Conservation (phyloP, 2,888 invertebrate genomes). For the Tribolium freemani region DNA sequence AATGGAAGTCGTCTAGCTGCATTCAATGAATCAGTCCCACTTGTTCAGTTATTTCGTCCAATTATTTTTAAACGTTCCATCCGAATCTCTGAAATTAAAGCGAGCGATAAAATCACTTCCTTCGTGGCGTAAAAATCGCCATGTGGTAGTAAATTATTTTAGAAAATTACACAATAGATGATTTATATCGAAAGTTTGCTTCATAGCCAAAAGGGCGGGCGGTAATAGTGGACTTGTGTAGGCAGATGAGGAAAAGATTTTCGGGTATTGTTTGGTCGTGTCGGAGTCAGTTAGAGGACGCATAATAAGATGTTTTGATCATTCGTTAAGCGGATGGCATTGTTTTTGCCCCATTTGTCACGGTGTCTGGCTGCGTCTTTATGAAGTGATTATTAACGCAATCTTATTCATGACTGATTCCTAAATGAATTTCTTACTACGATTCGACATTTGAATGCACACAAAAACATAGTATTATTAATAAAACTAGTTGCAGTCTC, state of each 20-base stretch:
- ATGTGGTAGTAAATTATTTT: conserved; percentile 26
- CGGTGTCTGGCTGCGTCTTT: conserved; percentile 56
- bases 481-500: conserved; percentile 9
- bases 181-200: conserved; percentile 17
- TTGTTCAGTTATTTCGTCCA: conserved; percentile 41
- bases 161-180: conserved; percentile 29
- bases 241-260: conserved; percentile 6
- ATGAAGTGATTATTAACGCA: conserved; percentile 65
- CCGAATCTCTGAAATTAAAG: conserved; percentile 14
- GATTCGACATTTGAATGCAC: conserved; percentile 11
- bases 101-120: conserved; percentile 1
- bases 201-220: background rate
- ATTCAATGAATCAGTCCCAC: conserved; percentile 41
- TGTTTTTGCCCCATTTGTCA: conserved; percentile 63
- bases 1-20: conserved; percentile 44
- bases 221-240: background rate
- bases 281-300: conserved; percentile 20
- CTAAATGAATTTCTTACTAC: conserved; percentile 55
- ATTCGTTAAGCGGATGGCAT: conserved; percentile 52
- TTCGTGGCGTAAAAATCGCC: background rate
- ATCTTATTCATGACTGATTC: conserved; percentile 64
- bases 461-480: no score
- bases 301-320: conserved; percentile 58
- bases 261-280: conserved; percentile 13
- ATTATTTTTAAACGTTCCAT: conserved; percentile 42